Evolutionary conservation across 2,113 vertebrate genomes (phyloP), one percentile per base, ranked within the genome.

Genomic region (Ariopsis seemanni): DNA sequence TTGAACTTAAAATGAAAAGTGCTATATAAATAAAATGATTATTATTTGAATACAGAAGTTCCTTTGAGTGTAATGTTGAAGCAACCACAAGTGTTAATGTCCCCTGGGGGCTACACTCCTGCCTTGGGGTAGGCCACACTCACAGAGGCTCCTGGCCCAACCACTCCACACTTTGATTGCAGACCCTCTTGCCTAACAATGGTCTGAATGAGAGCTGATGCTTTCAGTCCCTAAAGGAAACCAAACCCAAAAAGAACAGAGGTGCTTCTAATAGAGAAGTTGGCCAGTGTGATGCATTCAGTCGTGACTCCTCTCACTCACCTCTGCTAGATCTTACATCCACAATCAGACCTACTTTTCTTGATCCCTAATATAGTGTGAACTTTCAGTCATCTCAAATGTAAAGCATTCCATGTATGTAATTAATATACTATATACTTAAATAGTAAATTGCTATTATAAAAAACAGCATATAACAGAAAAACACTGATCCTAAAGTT

Each of bases 161-260:
- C 90, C 89, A 90, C 90, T 90, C 87, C 86, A 89, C 91, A 89
- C 90, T 90, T 90, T 90, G 87, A 90, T 90, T 91, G 84, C 60
- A 72, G 90, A 87, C 85, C 77, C 87, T 86, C 82, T 85, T 55
- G 25, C 89, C 84, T 87, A 91, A 90, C 90, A 87, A 90, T 89
- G 69, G 87, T 80, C 55, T 91, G 84, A 91, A 91, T 88, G 60
- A 85, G 87, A 85, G 81, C 87, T 88, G 87, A 88, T 81, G 84
- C 91, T 58, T 80, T 30, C n/a, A 87, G 85, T 90, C 89, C 75
- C 91, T 86, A 84, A 89, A 86, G 90, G 89, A 90, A 91, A 88
- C 82, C 63, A 87, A 88, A 83, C 89, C 89, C 89, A 86, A 58
- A 84, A 60, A 75, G 50, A 86, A 72, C 48, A 85, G 85, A 82